phyloP scores from a whole-genome alignment of 1,140 invertebrate species.

The Ptiloglossa arizonensis region DNA sequence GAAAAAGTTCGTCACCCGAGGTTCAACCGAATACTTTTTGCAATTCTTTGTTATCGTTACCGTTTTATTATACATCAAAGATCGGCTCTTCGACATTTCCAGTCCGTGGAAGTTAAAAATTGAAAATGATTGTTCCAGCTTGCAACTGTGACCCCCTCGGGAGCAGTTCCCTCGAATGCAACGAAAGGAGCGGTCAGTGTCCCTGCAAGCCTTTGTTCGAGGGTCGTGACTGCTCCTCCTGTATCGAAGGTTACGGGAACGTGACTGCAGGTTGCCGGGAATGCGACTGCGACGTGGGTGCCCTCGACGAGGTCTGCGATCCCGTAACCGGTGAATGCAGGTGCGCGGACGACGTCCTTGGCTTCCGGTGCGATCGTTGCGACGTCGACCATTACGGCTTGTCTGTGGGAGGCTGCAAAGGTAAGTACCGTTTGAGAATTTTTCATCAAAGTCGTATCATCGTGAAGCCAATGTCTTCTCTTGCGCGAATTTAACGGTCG shows the following conservation, averaged over 20 bases:
- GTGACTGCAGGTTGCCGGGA: conserved; percentile 86
- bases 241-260: conserved; percentile 84
- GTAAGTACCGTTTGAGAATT: conserved; percentile 82
- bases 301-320: conserved; percentile 89
- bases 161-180: conserved; percentile 87
- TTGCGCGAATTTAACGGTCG: conserved; percentile 1
- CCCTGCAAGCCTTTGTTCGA: conserved; percentile 82
- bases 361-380: conserved; percentile 90
- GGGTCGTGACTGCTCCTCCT: conserved; percentile 77
- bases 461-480: background rate
- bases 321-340: conserved; percentile 87
- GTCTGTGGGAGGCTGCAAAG: conserved; percentile 86
- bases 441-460: background rate
- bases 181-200: conserved; percentile 90
- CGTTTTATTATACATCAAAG: no score
- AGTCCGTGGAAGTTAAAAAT: no score
- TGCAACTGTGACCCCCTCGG: conserved; percentile 91
- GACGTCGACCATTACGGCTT: conserved; percentile 89
- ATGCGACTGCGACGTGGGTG: conserved; percentile 89
- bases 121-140: conserved; percentile 76
- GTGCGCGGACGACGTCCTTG: conserved; percentile 87
- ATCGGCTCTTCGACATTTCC: no score
- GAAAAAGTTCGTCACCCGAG: no score
- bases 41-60: no score
- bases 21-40: no score